A percentile compares a stretch with the other conserved stretches of the same genome.
Conservation (phyloP, 2,888 invertebrate genomes). For the Rhodophaea formosa region DNA sequence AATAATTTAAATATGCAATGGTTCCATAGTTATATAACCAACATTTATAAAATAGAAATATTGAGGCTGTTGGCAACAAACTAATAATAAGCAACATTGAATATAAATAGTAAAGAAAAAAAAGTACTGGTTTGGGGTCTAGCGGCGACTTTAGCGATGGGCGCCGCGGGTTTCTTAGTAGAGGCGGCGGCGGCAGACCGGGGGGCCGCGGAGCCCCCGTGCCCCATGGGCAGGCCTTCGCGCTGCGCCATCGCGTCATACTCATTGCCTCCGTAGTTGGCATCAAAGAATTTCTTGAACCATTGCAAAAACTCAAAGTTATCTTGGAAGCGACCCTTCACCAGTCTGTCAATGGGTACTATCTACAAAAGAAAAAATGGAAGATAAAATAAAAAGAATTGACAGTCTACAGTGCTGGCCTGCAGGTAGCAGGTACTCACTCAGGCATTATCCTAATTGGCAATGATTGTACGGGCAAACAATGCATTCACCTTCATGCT, state of each 20-base stretch:
- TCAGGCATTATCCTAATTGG: too few relatives aligned
- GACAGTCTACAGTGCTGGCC: constrained; percentile 47
- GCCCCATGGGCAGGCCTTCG: constrained; percentile 92
- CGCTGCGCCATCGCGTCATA: constrained; percentile 95
- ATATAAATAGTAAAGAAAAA: constrained; percentile 51
- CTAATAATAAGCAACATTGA: constrained; percentile 34
- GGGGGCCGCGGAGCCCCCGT: constrained; percentile 83
- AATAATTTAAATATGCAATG: constrained; percentile 40
- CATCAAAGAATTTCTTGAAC: constrained; percentile 99
- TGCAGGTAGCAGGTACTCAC: constrained; percentile 37
- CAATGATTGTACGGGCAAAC: too few relatives aligned
- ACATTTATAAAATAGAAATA: constrained; percentile 29
- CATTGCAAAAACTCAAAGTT: constrained; percentile 99
- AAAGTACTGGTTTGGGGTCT: constrained; percentile 83
- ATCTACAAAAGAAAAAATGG: constrained; percentile 85
- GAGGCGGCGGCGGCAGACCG: constrained; percentile 55
- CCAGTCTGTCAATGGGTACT: constrained; percentile 95
- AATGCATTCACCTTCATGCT: too few relatives aligned
- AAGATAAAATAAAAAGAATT: constrained; percentile 58
- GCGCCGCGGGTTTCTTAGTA: constrained; percentile 68
- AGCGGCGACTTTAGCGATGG: constrained; percentile 81
- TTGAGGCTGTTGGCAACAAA: constrained; percentile 27
- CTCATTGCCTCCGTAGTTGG: constrained; percentile 97
- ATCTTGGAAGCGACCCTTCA: constrained; percentile 99
- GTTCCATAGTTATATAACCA: constrained; percentile 51